Evolutionary conservation across 2,113 vertebrate genomes (phyloP).

Genomic region (Philantomba maxwellii): DNA sequence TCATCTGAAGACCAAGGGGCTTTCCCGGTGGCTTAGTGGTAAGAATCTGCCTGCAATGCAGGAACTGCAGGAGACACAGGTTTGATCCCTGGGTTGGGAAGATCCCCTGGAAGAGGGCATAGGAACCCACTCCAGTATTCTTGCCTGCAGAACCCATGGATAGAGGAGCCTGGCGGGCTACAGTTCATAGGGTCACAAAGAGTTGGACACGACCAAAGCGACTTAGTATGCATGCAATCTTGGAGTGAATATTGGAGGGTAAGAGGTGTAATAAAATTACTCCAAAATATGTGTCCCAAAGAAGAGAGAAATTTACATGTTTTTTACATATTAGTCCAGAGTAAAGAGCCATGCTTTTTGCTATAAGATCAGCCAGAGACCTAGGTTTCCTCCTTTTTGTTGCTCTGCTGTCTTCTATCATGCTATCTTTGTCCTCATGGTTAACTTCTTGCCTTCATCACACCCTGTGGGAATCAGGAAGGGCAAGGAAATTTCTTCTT

Average conservation of each 20-base stretch:
- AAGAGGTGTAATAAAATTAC: not conserved
- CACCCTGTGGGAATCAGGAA: not conserved
- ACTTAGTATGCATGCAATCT: not conserved
- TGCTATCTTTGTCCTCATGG: not conserved
- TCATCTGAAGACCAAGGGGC: not conserved
- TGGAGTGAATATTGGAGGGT: not conserved
- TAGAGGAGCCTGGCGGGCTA: not conserved
- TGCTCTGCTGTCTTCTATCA: not conserved
- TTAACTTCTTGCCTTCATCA: not conserved
- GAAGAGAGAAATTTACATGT: not conserved
- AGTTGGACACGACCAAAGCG: accelerated
- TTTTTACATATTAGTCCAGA: not conserved
- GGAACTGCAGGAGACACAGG: not conserved
- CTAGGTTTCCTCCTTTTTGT: not conserved
- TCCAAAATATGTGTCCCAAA: not conserved
- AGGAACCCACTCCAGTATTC: not conserved
- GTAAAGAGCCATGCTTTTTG: not conserved
- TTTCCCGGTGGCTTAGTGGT: not conserved
- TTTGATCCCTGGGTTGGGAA: not conserved
- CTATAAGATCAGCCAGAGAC: not conserved
- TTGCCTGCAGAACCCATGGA: not conserved
- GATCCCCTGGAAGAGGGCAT: not conserved
- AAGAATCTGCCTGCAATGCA: not conserved
- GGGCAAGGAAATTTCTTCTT: not conserved
- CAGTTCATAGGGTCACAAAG: not conserved